A percentile compares a stretch with the other conserved stretches of the same genome.
phyloP scores from a whole-genome alignment of 2,888 invertebrate genomes.

The Microctonus brassicae region DNA sequence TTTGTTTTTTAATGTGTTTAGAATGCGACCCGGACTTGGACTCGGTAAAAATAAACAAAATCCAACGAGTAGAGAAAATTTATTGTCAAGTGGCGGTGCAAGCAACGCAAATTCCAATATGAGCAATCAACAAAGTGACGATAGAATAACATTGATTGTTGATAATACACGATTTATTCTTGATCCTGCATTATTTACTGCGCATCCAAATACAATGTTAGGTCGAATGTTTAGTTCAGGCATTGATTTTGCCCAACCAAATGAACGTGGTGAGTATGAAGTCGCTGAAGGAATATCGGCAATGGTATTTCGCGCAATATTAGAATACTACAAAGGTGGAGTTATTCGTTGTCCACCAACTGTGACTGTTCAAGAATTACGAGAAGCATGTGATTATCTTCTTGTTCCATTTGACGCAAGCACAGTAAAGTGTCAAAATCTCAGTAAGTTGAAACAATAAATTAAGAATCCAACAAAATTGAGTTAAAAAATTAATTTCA shows the following conservation, averaged over 20 bases:
- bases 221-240: constrained; percentile 98
- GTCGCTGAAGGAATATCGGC: constrained; percentile 98
- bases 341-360: constrained; percentile 95
- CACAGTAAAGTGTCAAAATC: constrained; percentile 95
- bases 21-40: constrained; percentile 60
- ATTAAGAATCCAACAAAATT: neutral
- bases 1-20: constrained; percentile 40
- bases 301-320: constrained; percentile 92
- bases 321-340: constrained; percentile 94
- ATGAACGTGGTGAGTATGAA: constrained; percentile 96
- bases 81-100: constrained; percentile 54
- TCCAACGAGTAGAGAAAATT: constrained; percentile 59
- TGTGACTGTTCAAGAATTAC: constrained; percentile 94
- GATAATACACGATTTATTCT: constrained; percentile 94
- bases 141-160: constrained; percentile 92
- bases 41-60: constrained; percentile 60
- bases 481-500: neutral
- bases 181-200: constrained; percentile 91
- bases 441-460: constrained; percentile 75
- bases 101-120: constrained; percentile 64
- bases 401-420: constrained; percentile 97
- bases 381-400: constrained; percentile 99
- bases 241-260: constrained; percentile 91
- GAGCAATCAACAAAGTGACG: constrained; percentile 74
- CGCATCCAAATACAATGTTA: constrained; percentile 98